Evolutionary conservation across 2,797 vertebrate species (phyloP).

Genomic region (Notoglanidium macrostoma): DNA sequence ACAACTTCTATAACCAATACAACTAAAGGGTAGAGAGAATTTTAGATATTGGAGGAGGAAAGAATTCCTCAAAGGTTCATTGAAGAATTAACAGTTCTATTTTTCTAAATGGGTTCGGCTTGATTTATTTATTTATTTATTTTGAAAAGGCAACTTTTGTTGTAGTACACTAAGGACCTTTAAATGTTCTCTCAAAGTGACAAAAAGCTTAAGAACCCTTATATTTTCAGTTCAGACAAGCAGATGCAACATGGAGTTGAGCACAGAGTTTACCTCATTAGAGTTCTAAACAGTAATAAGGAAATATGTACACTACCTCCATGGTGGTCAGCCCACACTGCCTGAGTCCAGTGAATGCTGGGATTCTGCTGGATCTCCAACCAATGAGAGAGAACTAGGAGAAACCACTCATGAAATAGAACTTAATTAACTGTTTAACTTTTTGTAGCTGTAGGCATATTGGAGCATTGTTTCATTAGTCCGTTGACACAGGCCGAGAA

Average conservation of each 20-base stretch:
- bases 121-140: neutral
- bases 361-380: conserved; percentile 62
- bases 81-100: neutral
- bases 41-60: neutral
- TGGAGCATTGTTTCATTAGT: conserved; percentile 78
- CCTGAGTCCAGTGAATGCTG: neutral
- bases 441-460: conserved; percentile 70
- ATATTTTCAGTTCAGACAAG: neutral
- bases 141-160: too few species aligned
- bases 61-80: neutral
- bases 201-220: neutral
- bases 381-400: conserved; percentile 65
- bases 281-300: neutral
- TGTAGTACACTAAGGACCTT: neutral
- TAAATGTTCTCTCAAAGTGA: neutral
- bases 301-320: neutral
- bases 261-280: neutral
- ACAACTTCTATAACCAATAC: neutral
- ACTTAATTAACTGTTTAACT: conserved; percentile 71
- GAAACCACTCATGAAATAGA: conserved; percentile 72
- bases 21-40: neutral
- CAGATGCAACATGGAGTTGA: neutral
- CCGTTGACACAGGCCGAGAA: conserved; percentile 78
- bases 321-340: neutral
- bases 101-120: neutral